Conservation (phyloP, 2,797 vertebrate species). For the Pelobates cultripes region DNA sequence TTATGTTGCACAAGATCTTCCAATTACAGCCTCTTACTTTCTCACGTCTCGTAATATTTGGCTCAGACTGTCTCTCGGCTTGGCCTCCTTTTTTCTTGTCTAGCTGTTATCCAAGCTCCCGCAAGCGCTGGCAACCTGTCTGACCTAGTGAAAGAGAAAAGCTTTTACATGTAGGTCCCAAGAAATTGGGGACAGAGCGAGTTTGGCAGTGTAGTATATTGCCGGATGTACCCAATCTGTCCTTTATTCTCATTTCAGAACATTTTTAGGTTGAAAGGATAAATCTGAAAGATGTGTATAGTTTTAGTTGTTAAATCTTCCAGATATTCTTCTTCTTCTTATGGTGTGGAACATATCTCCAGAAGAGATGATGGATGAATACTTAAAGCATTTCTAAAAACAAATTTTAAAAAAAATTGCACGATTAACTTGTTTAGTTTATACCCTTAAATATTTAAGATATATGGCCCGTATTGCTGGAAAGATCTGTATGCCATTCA, state of each 20-base stretch:
- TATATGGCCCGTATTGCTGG: too few species aligned
- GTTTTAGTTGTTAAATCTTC: too few species aligned
- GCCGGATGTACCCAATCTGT: not conserved
- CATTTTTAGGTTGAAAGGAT: not conserved
- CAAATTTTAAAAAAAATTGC: too few species aligned
- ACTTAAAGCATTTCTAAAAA: too few species aligned
- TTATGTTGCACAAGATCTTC: slow-evolving; percentile 63
- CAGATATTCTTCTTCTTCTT: too few species aligned
- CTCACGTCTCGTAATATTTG: slow-evolving; percentile 54
- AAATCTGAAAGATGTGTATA: not conserved
- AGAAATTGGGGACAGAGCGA: not conserved
- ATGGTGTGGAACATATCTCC: too few species aligned
- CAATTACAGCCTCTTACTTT: slow-evolving; percentile 53
- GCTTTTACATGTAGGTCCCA: not conserved
- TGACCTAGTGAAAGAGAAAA: slow-evolving; percentile 14
- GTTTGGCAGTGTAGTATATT: not conserved
- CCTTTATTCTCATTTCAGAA: not conserved
- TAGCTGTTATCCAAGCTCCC: slow-evolving; percentile 17
- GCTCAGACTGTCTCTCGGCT: slow-evolving; percentile 40
- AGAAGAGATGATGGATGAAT: too few species aligned
- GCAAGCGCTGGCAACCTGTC: slow-evolving; percentile 21
- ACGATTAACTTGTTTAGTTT: too few species aligned
- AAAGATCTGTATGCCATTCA: too few species aligned
- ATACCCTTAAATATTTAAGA: too few species aligned
- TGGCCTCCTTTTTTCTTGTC: slow-evolving; percentile 14